Percentiles rank a stretch among this genome's conserved stretches.
phyloP scores from a whole-genome alignment of 2,888 invertebrate genomes.

The Cataglyphis albicans region DNA sequence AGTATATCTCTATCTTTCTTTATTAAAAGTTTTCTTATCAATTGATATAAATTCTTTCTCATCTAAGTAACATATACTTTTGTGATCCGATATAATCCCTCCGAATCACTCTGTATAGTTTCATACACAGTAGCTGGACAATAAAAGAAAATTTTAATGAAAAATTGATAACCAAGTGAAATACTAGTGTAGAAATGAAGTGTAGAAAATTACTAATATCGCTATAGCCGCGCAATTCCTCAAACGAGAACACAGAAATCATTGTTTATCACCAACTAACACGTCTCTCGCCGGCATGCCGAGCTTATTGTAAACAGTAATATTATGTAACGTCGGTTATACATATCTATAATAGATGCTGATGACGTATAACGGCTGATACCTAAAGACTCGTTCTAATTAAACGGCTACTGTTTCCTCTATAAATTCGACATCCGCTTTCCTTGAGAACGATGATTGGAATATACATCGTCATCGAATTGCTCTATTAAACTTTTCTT shows the following conservation, averaged over 20 bases:
- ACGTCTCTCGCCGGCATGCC: conserved; percentile 74
- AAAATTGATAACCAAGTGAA: conserved; percentile 44
- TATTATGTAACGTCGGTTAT: conserved; percentile 69
- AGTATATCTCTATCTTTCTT: background rate
- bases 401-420: conserved; percentile 60
- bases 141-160: conserved; percentile 21
- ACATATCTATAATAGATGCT: conserved; percentile 50
- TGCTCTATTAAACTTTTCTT: background rate
- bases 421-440: conserved; percentile 67
- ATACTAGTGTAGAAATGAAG: conserved; percentile 29
- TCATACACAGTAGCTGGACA: background rate
- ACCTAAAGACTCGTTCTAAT: conserved; percentile 55
- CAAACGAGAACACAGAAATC: conserved; percentile 72
- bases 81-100: background rate
- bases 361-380: conserved; percentile 62
- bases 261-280: conserved; percentile 75
- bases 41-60: background rate
- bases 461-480: background rate
- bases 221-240: conserved; percentile 44
- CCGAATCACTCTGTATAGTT: background rate
- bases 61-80: background rate
- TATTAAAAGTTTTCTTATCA: background rate
- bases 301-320: conserved; percentile 69
- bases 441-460: conserved; percentile 12
- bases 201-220: conserved; percentile 31